Evolutionary conservation across 2,113 vertebrate species (phyloP), one percentile per base, ranked within the genome.

Genomic region (Rynchops niger): DNA sequence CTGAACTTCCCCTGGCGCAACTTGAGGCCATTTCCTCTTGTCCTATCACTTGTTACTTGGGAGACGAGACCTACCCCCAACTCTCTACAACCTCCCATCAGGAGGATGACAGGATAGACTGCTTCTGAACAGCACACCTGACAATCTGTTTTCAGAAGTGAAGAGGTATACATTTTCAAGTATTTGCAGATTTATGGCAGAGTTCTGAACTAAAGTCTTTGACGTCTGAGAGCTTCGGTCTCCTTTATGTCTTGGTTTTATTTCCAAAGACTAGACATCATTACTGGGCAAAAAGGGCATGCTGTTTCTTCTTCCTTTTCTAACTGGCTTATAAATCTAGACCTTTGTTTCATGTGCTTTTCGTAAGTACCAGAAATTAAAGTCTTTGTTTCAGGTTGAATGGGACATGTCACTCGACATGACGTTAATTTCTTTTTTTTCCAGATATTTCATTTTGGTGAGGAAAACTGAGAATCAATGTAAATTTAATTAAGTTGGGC

Each of bases 341-440:
- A 61, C 34, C 53, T 86, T 82, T 90, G 26, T 47, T 85, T 79
- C 22, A 18, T 93, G 79, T 52, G 29, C 61, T 73, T 70, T 74
- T 83, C 36, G 71, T 25, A 82, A 90, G 23, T 88, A 76, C 71
- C 45, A 76, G 82, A 88, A 92, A 52, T 69, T 63, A 94, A 93
- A 70, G 45, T 12, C 4, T 30, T 40, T 90, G 81, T 93, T 93
- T 95, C 62, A 69, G 43, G 67, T 92, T 92, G 90, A 95, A 83
- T 92, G 50, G 40, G 47, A 50, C 5, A 2, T 12, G 36, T 67
- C 82, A 79, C 21, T 93, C 95, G 88, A 90, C 2, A 17, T 58
- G 61, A 90, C 82, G 36, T 0, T 0, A 23, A 11, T 9, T 6
- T 20, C 6, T 5, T 16, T 12, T 50, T 67, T 52, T 53, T 9